phyloP scores from a whole-genome alignment of 2,113 vertebrate genomes.

The Indicator maculatus region DNA sequence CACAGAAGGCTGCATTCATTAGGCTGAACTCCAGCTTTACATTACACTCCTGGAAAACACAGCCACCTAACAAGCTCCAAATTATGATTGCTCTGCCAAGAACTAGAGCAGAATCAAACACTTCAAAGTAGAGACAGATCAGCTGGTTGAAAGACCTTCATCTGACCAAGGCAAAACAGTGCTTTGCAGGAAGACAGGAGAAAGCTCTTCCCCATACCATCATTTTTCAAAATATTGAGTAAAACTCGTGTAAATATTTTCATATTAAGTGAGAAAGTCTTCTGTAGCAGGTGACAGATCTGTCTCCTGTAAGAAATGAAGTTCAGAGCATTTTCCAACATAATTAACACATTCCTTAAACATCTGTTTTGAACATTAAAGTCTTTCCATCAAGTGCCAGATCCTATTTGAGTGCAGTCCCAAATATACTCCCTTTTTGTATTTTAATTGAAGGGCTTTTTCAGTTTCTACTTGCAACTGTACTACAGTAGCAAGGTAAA shows the following conservation, averaged over 20 bases:
- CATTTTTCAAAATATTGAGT: background rate
- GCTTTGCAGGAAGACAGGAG: background rate
- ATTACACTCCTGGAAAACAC: background rate
- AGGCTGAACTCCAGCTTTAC: background rate
- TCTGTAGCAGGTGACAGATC: background rate
- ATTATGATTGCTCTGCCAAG: background rate
- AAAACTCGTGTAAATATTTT: background rate
- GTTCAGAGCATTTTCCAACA: background rate
- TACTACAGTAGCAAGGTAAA: background rate
- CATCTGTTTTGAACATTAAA: background rate
- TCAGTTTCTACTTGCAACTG: background rate
- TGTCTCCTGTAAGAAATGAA: background rate
- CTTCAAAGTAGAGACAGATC: background rate
- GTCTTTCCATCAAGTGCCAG: background rate
- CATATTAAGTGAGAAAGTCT: background rate
- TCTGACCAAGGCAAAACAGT: background rate
- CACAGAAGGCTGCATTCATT: background rate
- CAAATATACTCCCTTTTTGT: background rate
- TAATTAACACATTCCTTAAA: background rate
- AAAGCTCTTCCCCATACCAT: background rate
- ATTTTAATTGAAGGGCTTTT: rapidly evolving
- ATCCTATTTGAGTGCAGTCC: background rate
- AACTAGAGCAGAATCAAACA: background rate
- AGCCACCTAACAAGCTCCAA: background rate
- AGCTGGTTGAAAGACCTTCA: background rate